Percentiles rank a stretch among this genome's conserved stretches.
Evolutionary conservation across 2,888 invertebrate genomes (phyloP).

Genomic region (Agrotis ipsilon): DNA sequence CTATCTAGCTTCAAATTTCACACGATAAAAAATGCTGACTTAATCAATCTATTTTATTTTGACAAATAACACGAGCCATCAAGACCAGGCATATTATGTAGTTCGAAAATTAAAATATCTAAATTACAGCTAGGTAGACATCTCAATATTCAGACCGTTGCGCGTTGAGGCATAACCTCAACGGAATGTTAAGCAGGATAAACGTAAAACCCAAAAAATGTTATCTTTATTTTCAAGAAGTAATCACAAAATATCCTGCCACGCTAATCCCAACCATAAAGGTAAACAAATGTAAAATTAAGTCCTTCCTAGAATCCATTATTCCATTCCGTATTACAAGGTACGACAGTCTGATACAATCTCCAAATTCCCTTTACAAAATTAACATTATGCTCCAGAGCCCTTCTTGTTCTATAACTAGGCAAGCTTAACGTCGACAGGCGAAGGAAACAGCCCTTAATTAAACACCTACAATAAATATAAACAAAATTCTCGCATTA

Average conservation of each 20-base stretch:
- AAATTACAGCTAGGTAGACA: too few relatives aligned
- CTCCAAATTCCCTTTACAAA: constrained; percentile 57
- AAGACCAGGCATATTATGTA: too few relatives aligned
- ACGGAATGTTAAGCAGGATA: too few relatives aligned
- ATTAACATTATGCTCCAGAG: constrained; percentile 57
- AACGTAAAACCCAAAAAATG: background rate
- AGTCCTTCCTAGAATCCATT: constrained; percentile 10
- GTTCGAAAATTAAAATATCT: too few relatives aligned
- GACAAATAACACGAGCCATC: too few relatives aligned
- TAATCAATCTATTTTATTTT: too few relatives aligned
- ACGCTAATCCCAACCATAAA: background rate
- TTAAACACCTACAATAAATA: constrained; percentile 67
- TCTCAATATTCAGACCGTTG: too few relatives aligned
- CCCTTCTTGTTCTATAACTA: constrained; percentile 53
- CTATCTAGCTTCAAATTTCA: too few relatives aligned
- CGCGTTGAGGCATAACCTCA: too few relatives aligned
- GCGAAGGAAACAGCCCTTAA: constrained; percentile 54
- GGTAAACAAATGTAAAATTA: constrained; percentile 28
- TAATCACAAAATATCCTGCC: background rate
- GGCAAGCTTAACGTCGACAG: constrained; percentile 52
- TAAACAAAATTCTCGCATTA: constrained; percentile 64
- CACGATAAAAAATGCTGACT: too few relatives aligned
- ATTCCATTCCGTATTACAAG: constrained; percentile 35
- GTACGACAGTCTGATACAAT: constrained; percentile 50
- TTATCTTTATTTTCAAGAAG: background rate